Conservation (phyloP, 2,888 invertebrate genomes). For the Drosophila putrida region DNA sequence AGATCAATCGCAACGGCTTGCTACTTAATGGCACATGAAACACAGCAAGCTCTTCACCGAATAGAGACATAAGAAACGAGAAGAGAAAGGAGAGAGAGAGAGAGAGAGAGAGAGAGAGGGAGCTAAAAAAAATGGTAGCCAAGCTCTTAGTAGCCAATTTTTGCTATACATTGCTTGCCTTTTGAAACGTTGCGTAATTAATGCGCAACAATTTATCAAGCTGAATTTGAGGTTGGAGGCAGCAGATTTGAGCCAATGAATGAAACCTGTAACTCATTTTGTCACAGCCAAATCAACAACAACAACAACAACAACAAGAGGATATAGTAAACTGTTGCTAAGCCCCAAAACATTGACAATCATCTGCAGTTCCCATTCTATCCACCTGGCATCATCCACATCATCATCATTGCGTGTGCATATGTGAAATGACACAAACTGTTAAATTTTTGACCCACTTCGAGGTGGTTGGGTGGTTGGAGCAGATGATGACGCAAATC, state of each 20-base stretch:
- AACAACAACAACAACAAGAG: conserved; percentile 31
- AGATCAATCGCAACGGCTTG: conserved; percentile 75
- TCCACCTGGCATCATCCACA: conserved; percentile 26
- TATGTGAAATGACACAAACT: conserved; percentile 56
- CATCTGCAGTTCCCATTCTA: conserved; percentile 8
- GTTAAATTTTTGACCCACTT: conserved; percentile 67
- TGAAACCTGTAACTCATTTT: conserved; percentile 78
- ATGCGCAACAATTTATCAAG: conserved; percentile 79
- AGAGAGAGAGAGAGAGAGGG: not conserved
- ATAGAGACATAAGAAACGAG: too few relatives aligned
- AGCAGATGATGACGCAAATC: conserved; percentile 73
- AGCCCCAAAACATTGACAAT: conserved; percentile 53
- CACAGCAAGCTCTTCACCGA: conserved; percentile 37
- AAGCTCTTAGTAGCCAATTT: conserved; percentile 19
- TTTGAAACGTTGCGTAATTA: conserved; percentile 73
- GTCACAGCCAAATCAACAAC: conserved; percentile 69
- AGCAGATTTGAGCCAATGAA: conserved; percentile 54
- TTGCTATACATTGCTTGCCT: conserved; percentile 25
- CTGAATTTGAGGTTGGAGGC: conserved; percentile 57
- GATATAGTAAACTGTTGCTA: conserved; percentile 70
- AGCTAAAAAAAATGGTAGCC: conserved; percentile 1
- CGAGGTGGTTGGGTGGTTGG: conserved; percentile 5
- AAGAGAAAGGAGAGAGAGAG: too few relatives aligned
- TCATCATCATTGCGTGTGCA: conserved; percentile 41
- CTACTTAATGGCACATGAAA: conserved; percentile 76